phyloP scores from a whole-genome alignment of 2,888 invertebrate species.

The Noctua pronuba region DNA sequence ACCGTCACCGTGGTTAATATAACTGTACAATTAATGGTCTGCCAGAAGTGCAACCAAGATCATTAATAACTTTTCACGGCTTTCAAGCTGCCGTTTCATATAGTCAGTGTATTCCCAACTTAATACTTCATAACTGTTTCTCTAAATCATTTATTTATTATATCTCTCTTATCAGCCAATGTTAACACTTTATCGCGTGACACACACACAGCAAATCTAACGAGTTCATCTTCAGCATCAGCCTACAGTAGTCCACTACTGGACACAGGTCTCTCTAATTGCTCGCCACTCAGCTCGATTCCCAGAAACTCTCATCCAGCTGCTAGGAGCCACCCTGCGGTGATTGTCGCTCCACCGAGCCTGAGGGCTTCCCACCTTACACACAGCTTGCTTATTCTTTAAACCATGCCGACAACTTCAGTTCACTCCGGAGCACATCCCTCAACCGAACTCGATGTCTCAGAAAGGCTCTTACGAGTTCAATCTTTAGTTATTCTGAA shows the following conservation, averaged over 20 bases:
- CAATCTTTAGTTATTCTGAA: neutral
- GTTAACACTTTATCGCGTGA: too few relatives aligned
- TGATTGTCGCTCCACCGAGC: neutral
- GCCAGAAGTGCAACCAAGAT: neutral
- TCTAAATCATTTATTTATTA: neutral
- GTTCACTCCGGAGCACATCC: neutral
- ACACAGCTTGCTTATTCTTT: neutral
- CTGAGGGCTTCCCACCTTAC: neutral
- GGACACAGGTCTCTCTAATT: neutral
- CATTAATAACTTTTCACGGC: slow-evolving; percentile 6
- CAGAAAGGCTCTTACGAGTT: neutral
- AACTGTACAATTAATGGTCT: neutral
- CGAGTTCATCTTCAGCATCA: neutral
- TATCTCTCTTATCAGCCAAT: too few relatives aligned
- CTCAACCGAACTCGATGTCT: too few relatives aligned
- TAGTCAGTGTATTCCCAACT: neutral
- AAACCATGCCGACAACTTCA: neutral
- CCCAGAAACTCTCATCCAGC: neutral
- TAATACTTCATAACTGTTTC: too few relatives aligned
- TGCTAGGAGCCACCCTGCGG: neutral
- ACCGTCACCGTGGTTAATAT: slow-evolving; percentile 4
- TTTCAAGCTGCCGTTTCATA: neutral
- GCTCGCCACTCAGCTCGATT: neutral
- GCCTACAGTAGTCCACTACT: neutral
- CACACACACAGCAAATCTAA: neutral